phyloP scores from a whole-genome alignment of 1,140 invertebrate species.

The Drosophila insularis region DNA sequence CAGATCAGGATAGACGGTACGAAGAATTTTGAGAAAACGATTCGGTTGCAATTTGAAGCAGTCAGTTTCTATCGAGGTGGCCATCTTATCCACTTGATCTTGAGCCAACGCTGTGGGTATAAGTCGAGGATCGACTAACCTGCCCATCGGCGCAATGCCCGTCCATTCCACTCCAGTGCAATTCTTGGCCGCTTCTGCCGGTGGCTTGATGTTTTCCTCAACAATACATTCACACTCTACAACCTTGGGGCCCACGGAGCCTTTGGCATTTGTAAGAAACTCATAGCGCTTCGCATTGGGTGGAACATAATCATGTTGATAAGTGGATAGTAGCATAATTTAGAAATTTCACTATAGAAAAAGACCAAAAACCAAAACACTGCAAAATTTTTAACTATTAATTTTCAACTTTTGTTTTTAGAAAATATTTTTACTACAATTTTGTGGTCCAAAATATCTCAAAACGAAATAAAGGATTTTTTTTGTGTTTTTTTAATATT shows the following conservation, averaged over 20 bases:
- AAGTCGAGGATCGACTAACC: conserved; percentile 70
- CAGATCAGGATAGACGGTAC: conserved; percentile 83
- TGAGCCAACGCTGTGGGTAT: conserved; percentile 64
- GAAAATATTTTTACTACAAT: too few relatives aligned
- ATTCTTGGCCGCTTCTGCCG: conserved; percentile 48
- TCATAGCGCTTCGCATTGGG: conserved; percentile 72
- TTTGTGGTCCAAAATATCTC: too few relatives aligned
- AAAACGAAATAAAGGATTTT: background rate
- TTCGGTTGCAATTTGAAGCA: conserved; percentile 75
- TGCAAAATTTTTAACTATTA: conserved; percentile 6
- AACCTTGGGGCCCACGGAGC: conserved; percentile 21
- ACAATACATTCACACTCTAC: conserved; percentile 70
- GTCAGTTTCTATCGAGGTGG: conserved; percentile 54
- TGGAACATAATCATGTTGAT: conserved; percentile 74
- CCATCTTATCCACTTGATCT: conserved; percentile 67
- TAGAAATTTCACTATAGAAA: conserved; percentile 20
- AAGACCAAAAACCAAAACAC: background rate
- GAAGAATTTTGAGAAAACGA: conserved; percentile 75
- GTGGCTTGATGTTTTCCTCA: conserved; percentile 54
- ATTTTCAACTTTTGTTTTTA: conserved; percentile 6
- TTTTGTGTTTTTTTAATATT: conserved; percentile 80
- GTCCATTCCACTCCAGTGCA: conserved; percentile 74
- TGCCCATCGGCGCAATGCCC: conserved; percentile 77
- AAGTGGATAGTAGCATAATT: conserved; percentile 65
- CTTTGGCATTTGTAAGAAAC: conserved; percentile 49